Conservation (phyloP, 2,797 vertebrate species). For the Cyprinodon diabolis region DNA sequence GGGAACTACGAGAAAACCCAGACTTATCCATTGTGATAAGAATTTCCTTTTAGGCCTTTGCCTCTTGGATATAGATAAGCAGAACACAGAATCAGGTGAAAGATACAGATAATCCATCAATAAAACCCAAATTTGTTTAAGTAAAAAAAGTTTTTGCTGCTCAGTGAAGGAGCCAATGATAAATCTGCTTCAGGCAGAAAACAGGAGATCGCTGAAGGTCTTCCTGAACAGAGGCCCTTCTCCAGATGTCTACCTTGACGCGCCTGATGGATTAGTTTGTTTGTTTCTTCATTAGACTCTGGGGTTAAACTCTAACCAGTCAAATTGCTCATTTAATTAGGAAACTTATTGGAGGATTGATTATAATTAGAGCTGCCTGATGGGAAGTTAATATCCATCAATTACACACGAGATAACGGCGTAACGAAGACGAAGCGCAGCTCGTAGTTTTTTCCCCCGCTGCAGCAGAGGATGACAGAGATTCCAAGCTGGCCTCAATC, state of each 20-base stretch:
- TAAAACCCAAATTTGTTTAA: background rate
- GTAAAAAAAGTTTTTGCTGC: background rate
- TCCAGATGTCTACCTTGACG: constrained; percentile 57
- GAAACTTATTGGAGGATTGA: constrained; percentile 90
- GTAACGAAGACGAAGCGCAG: constrained; percentile 87
- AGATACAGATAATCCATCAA: background rate
- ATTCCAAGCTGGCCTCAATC: constrained; percentile 65
- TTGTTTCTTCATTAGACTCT: constrained; percentile 87
- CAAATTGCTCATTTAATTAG: constrained; percentile 87
- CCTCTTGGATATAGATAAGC: background rate
- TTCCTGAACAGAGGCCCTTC: constrained; percentile 1
- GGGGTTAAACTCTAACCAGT: constrained; percentile 87
- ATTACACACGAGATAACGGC: constrained; percentile 86
- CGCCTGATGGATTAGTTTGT: constrained; percentile 82
- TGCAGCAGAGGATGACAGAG: constrained; percentile 68
- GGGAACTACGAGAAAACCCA: background rate
- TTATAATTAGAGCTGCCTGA: constrained; percentile 93
- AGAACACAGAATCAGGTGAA: background rate
- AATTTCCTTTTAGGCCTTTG: background rate
- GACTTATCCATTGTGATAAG: background rate
- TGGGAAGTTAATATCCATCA: constrained; percentile 92
- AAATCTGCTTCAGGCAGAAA: background rate
- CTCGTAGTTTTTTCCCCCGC: constrained; percentile 86
- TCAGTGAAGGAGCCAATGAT: background rate
- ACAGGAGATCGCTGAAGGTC: constrained; percentile 33